Evolutionary conservation across 2,888 invertebrate genomes (phyloP), one percentile per base, ranked within the genome.

Genomic region (Catotricha subobsoleta): DNA sequence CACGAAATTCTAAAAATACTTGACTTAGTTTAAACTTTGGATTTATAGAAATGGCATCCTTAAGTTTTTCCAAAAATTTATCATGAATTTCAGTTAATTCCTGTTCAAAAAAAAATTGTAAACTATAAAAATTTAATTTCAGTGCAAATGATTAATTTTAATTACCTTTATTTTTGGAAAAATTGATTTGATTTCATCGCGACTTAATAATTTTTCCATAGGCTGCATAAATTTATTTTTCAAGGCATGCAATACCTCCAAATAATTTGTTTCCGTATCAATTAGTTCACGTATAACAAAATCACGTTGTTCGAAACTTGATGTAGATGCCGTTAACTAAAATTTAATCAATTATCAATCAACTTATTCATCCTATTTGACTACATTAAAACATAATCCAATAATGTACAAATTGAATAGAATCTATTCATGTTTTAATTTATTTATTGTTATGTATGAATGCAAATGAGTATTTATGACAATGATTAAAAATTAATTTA

Each of bases 261-360:
- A 80, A 59, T 97, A 98, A 63, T 97, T 97, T 53, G 80, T 80
- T 64, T 98, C 98, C 0, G 98, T 98, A 59, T 95, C 95, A 29
- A 95, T 75, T 42, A 98, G 67, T 61, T 98, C 98, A 48, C 82
- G 74, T 54, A 88, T 83, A 36, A 87, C 86, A 58, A 88, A 90
- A 61, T 95, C 94, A 44, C 94, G 70, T 60, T 92, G 94, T 60
- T 90, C 91, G 49, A 74, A 62, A 51, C 71, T 73, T 50, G 71
- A 71, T 48, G 69, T 67, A 44, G 68, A 65, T 44, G 66, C 62
- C 45, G 67, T 66, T 52, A 67, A 57, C 67, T 68, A 59, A 31
- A 59, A 59, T 41, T 30, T 19, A 13, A 12, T 33, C 5, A 5
- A 7, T 7, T 16, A 3, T 16, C n/a, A n/a, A n/a, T n/a, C n/a